These are phyloP conservation scores for Agrilus mali DNA, from an alignment of 2,888 invertebrate genomes.

Conservation along the genomic window DNA sequence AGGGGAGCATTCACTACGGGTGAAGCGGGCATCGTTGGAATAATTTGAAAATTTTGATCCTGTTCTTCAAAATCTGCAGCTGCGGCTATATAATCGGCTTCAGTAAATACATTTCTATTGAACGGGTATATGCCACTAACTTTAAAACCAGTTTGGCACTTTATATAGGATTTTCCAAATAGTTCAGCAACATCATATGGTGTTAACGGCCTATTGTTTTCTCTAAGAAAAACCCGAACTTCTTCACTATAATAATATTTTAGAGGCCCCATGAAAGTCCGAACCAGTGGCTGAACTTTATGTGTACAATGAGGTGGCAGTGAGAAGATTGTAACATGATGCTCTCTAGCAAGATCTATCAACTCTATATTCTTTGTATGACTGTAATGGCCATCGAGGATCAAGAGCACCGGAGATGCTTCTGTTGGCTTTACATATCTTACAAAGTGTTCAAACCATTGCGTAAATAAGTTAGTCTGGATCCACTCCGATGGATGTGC, in stretches of 20 bases:
- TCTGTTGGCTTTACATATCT: not conserved
- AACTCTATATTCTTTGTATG: not conserved
- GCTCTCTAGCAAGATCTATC: not conserved
- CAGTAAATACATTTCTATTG: too few species aligned
- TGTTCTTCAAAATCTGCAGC: too few species aligned
- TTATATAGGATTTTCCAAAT: not conserved
- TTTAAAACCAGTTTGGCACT: not conserved
- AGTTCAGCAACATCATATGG: not conserved
- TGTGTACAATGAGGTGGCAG: not conserved
- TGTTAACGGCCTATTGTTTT: not conserved
- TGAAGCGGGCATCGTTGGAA: too few species aligned
- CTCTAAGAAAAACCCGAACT: not conserved
- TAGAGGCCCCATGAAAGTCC: not conserved
- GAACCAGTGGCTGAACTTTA: not conserved
- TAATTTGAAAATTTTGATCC: too few species aligned
- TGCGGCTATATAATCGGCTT: too few species aligned
- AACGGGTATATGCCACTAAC: too few species aligned
- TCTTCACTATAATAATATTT: not conserved
- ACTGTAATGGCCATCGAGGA: not conserved
- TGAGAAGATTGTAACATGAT: not conserved
- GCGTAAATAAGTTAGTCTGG: slow-evolving; percentile 1
- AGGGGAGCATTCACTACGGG: too few species aligned
- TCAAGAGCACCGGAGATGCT: not conserved
- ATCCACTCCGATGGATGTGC: slow-evolving; percentile 6
- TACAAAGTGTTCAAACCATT: slow-evolving; percentile 6